Percentiles rank a stretch among this genome's conserved stretches.
Evolutionary conservation across 2,888 invertebrate species (phyloP).

Genomic region (Ennomos quercinarius): DNA sequence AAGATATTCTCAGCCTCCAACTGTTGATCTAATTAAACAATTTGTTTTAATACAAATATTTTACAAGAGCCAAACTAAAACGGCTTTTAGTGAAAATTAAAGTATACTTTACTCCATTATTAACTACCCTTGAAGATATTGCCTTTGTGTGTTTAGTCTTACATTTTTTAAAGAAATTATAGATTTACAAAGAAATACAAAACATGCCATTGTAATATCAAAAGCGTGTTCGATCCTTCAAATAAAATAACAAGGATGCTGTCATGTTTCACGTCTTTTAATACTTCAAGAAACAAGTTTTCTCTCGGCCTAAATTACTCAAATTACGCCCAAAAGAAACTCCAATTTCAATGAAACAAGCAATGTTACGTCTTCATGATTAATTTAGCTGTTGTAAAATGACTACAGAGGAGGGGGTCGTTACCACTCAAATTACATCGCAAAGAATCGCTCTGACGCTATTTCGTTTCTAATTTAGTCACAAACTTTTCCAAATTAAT

Average conservation of each 20-base stretch:
- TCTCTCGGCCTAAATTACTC: slow-evolving; percentile 5
- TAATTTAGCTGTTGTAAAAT: slow-evolving; percentile 50
- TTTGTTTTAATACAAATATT: too few species aligned
- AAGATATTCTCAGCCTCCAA: too few species aligned
- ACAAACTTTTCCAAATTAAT: slow-evolving; percentile 67
- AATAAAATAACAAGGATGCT: too few species aligned
- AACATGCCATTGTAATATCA: not conserved
- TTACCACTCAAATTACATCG: slow-evolving; percentile 56
- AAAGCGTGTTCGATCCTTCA: too few species aligned
- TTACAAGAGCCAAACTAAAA: too few species aligned
- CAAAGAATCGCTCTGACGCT: slow-evolving; percentile 41
- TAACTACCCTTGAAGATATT: too few species aligned
- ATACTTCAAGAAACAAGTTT: slow-evolving; percentile 18
- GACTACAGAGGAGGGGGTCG: slow-evolving; percentile 45
- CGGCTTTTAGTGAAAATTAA: too few species aligned
- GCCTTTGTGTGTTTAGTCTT: too few species aligned
- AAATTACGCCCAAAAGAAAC: slow-evolving; percentile 15
- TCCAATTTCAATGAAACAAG: slow-evolving; percentile 24
- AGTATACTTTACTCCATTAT: too few species aligned
- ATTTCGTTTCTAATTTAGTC: slow-evolving; percentile 53
- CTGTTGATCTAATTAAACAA: too few species aligned
- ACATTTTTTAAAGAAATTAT: too few species aligned
- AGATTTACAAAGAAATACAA: not conserved
- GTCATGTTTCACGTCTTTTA: slow-evolving; percentile 11
- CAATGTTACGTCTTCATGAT: slow-evolving; percentile 48